Evolutionary conservation across 2,888 invertebrate genomes (phyloP).

Genomic region (Drosophila macrothrix): DNA sequence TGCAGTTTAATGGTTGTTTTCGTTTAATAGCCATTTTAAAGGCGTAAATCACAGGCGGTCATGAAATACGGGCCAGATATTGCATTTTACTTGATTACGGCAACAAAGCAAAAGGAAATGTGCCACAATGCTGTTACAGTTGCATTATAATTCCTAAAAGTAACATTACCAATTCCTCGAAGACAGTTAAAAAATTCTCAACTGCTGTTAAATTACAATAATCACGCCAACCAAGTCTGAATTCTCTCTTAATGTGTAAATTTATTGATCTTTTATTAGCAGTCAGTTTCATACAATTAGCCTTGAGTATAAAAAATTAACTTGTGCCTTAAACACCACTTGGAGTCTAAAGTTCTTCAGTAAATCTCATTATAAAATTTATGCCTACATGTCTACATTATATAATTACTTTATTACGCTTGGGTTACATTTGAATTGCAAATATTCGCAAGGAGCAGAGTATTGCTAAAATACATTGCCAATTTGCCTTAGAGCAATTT

Average conservation of each 20-base stretch:
- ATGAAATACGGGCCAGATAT: conserved; percentile 48
- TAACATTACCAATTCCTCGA: conserved; percentile 11
- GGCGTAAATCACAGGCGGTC: conserved; percentile 64
- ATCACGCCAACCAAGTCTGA: background rate
- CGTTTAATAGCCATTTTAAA: conserved; percentile 60
- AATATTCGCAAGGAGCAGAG: background rate
- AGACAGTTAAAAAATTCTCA: background rate
- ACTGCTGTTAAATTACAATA: conserved; percentile 2
- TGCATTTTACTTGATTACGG: conserved; percentile 60
- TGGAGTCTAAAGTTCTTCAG: background rate
- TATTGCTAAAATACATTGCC: background rate
- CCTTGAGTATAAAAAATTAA: background rate
- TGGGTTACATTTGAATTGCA: background rate
- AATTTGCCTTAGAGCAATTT: background rate
- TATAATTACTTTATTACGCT: background rate
- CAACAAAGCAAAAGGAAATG: conserved; percentile 28
- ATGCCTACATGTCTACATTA: background rate
- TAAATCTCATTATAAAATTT: background rate
- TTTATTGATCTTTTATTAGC: background rate
- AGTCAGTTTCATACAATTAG: background rate
- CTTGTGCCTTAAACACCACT: background rate
- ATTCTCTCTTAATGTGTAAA: background rate
- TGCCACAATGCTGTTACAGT: conserved; percentile 19
- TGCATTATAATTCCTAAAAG: conserved; percentile 32
- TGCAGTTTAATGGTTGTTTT: conserved; percentile 43